Evolutionary conservation across 2,888 invertebrate genomes (phyloP), one percentile per base, ranked within the genome.

Genomic region (Artemia sinica): DNA sequence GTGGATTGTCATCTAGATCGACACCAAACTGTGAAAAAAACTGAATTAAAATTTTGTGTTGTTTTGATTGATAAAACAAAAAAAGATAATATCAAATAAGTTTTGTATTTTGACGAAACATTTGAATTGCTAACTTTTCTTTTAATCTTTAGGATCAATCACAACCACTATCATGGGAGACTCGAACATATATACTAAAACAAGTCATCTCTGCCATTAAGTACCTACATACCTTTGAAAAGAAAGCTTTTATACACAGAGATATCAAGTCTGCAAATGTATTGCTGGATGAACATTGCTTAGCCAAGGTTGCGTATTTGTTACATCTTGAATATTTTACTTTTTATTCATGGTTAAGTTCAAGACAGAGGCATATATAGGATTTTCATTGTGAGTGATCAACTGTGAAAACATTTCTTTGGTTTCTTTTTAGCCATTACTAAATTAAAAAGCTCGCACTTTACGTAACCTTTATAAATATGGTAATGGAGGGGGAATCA

Each of bases 201-300:
- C 88, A 86, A 9, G 83, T 85, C 49, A 84, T 86, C 8, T 49
- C 50, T 49, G 69, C 49, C n/a, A 41, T 67, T 4, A 12, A 50
- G n/a, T 85, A 86, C 77, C 80, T 89, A 67, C 89, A 86, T 75
- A 81, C 84, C 69, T 82, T 82, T 41, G 75, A 76, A 67, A 81
- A 81, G 73, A 80, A 79, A 68, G 85, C 86, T 67, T 81, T 87
- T 66, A 83, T 89, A 70, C 89, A 89, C 77, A 81, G 88, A 66
- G 88, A 89, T 78, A 84, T 89, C 3, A 89, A 89, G 78, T 85
- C 85, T 75, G 86, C 87, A 1, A 89, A 89, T 78, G 86, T 89
- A 75, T 78, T 89, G 69, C 77, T 89, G 49, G 86, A 88, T 74
- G 80, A 79, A 68, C 80, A 83, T 72, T 82, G 82, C 74, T 80